phyloP scores from a whole-genome alignment of 2,113 vertebrate species.

The Sarotherodon lohbergeri region DNA sequence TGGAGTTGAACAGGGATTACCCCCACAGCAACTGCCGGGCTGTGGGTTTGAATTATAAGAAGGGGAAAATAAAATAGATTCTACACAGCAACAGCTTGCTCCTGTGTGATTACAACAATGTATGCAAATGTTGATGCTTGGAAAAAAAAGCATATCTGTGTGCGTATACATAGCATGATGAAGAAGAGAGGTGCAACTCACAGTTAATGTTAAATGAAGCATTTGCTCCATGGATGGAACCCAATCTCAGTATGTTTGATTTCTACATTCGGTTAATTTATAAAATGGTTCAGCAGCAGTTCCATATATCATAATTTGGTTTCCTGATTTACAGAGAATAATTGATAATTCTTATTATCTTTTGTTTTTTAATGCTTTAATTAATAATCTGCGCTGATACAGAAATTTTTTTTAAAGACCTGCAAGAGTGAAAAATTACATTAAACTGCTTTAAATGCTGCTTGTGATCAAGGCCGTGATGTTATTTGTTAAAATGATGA shows the following conservation, averaged over 20 bases:
- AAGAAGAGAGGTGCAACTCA: neutral
- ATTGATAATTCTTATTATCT: neutral
- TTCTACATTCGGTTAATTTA: neutral
- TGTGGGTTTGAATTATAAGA: conserved; percentile 23
- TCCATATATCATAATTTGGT: neutral
- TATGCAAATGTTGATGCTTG: neutral
- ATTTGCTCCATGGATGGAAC: neutral
- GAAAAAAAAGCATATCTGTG: neutral
- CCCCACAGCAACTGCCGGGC: conserved; percentile 16
- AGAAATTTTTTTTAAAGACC: neutral
- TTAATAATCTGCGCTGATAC: neutral
- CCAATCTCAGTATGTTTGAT: neutral
- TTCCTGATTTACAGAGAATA: neutral
- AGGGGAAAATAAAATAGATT: neutral
- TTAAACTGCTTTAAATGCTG: neutral
- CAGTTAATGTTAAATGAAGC: neutral
- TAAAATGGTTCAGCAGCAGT: neutral
- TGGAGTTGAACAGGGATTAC: conserved; percentile 38
- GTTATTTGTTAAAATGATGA: neutral
- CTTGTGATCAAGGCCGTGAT: neutral
- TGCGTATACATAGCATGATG: neutral
- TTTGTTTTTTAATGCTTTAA: neutral
- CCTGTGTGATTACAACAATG: neutral
- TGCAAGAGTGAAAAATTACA: neutral
- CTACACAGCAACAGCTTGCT: neutral